Evolutionary conservation across 1,140 invertebrate genomes (phyloP), one percentile per base, ranked within the genome.

Genomic region (Ctenoplectra terminalis): DNA sequence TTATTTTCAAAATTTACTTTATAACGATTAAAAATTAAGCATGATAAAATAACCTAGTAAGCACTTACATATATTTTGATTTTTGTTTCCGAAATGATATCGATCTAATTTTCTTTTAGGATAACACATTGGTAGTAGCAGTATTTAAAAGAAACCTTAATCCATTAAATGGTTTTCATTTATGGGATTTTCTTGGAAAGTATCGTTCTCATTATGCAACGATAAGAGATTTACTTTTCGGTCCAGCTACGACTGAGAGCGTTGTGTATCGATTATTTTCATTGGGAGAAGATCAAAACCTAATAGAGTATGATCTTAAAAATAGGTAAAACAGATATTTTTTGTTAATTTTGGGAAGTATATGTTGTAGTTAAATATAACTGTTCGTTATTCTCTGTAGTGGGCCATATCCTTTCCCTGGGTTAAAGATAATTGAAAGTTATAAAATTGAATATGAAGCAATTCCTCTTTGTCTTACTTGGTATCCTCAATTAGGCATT

Each of bases 251-350:
- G 1, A 73, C 92, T 4, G 69, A 91, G 85, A 52, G 81, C 50
- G 88, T 87, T 4, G 89, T 88, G 20, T 94, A 93, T 40, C 93
- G 94, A 34, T 87, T 96, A 0, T 90, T 95, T 37, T 95, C 95
- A 0, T 86, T 96, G n/a, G 95, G 95, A 4, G 88, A 93, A 43
- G 96, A 96, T 85, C 83, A 94, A n/a, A 90, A 94, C n/a, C 90
- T 97, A 91, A 94, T 96, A 23, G 96, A 96, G 91, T 97, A 97
- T 87, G 95, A 96, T 84, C 92, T 96, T 54, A 93, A 94, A 20
- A 91, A 93, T n/a, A 95, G 94, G 92, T 94, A 87, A 26, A 89
- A 92, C 31, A 90, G 89, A 67, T 56, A 71, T 34, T 76, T n/a
- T 40, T 5, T 40, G 40, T 15, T 50, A 23, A 8, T 50, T 37